Evolutionary conservation across 2,888 invertebrate genomes (phyloP).

Genomic region (Pyrochroa serraticornis): DNA sequence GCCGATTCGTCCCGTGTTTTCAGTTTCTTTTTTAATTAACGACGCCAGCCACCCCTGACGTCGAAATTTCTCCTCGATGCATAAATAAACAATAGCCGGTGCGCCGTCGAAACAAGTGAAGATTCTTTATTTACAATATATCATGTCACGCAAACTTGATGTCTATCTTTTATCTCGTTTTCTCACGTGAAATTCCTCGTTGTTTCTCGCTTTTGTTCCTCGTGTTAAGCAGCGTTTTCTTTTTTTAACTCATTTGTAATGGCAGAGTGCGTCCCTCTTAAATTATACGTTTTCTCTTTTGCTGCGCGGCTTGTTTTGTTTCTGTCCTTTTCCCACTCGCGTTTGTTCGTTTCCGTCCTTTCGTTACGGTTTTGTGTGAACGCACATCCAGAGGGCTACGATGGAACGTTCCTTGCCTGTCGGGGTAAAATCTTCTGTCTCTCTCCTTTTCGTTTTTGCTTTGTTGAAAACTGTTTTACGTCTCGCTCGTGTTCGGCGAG

Average conservation of each 20-base stretch:
- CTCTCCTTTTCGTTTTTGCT: constrained; percentile 25
- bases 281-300: constrained; percentile 45
- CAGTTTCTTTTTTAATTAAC: no score
- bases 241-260: constrained; percentile 46
- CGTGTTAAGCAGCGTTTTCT: constrained; percentile 29
- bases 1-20: no score
- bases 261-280: constrained; percentile 43
- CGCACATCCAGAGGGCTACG: constrained; percentile 10
- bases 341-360: neutral
- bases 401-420: constrained; percentile 2
- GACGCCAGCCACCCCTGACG: neutral
- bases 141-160: constrained; percentile 39
- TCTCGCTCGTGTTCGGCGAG: constrained; percentile 23
- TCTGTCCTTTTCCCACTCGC: constrained; percentile 25
- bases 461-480: constrained; percentile 1
- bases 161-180: constrained; percentile 24
- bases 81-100: constrained; percentile 27
- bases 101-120: constrained; percentile 28
- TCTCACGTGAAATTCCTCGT: neutral
- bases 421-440: constrained; percentile 8
- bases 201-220: constrained; percentile 9
- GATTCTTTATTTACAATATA: constrained; percentile 39
- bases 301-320: constrained; percentile 34
- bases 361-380: constrained; percentile 17
- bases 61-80: constrained; percentile 10